A percentile compares a stretch with the other conserved stretches of the same genome.
Evolutionary conservation across 92 coral and sea anemone species (phyloP).

Genomic region (Siderastrea siderea): DNA sequence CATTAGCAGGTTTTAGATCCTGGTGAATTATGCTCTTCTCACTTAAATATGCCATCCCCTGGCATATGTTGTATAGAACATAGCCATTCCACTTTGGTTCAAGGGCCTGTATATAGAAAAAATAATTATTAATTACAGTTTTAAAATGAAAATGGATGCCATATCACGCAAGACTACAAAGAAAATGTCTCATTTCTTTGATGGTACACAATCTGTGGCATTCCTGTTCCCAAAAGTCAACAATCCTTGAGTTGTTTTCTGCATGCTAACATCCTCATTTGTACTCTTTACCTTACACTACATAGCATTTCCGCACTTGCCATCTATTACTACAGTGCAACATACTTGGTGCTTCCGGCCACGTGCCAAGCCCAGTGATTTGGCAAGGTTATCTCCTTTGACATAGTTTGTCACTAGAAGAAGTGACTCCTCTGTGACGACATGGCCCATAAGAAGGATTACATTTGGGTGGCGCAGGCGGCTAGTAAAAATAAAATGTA

Average conservation of each 20-base stretch:
- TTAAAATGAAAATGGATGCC: too few species aligned
- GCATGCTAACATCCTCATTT: too few species aligned
- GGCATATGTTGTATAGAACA: slow-evolving; percentile 20
- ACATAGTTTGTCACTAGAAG: slow-evolving; percentile 51
- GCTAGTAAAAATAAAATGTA: background rate
- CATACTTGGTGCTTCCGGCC: slow-evolving; percentile 18
- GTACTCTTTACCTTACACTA: too few species aligned
- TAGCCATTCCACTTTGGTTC: slow-evolving; percentile 29
- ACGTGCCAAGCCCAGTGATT: slow-evolving; percentile 22
- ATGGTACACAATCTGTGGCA: too few species aligned
- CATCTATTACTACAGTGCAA: background rate
- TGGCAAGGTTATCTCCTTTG: slow-evolving; percentile 23
- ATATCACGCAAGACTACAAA: too few species aligned
- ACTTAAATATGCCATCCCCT: slow-evolving; percentile 41
- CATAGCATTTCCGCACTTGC: too few species aligned
- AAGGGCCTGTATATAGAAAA: slow-evolving; percentile 13
- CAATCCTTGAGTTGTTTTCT: too few species aligned
- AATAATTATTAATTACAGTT: too few species aligned
- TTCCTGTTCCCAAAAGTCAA: too few species aligned
- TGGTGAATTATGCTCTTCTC: slow-evolving; percentile 32
- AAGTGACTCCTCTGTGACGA: slow-evolving; percentile 19
- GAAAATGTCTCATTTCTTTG: too few species aligned
- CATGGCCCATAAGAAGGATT: slow-evolving; percentile 34
- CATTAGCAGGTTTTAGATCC: slow-evolving; percentile 37
- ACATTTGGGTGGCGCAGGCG: slow-evolving; percentile 57